A percentile compares a stretch with the other conserved stretches of the same genome.
These are phyloP conservation scores for Saccopteryx leptura DNA, from an alignment of 2,113 vertebrate species.

Conservation along the genomic window DNA sequence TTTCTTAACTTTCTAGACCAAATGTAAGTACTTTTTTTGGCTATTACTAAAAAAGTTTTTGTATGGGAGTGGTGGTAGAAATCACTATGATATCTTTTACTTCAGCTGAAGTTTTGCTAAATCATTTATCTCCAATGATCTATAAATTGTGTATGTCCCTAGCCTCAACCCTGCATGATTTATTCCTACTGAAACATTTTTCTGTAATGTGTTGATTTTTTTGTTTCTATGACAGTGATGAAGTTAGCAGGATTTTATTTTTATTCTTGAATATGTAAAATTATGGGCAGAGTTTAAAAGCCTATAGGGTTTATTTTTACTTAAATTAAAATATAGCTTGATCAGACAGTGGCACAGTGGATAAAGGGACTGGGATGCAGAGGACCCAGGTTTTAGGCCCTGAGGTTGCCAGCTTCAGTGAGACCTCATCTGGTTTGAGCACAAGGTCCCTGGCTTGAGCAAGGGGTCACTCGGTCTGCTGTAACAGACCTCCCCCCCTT, in stretches of 20 bases:
- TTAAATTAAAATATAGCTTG: slow-evolving; percentile 47
- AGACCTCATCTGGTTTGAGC: too few relatives aligned
- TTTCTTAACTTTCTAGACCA: slow-evolving; percentile 19
- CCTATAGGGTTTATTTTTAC: slow-evolving; percentile 38
- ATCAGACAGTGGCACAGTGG: too few relatives aligned
- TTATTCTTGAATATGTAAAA: slow-evolving; percentile 12
- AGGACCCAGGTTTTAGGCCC: too few relatives aligned
- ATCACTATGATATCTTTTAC: slow-evolving; percentile 53
- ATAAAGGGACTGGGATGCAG: too few relatives aligned
- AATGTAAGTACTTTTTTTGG: not conserved
- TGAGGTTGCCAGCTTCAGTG: too few relatives aligned
- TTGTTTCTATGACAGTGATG: slow-evolving; percentile 48
- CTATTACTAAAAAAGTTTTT: slow-evolving; percentile 39
- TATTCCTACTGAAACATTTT: slow-evolving; percentile 23
- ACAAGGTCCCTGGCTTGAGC: too few relatives aligned
- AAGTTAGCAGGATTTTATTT: not conserved
- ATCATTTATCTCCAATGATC: slow-evolving; percentile 13
- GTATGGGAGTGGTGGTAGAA: not conserved
- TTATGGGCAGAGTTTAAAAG: not conserved
- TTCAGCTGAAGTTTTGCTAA: slow-evolving; percentile 53
- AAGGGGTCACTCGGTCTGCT: too few relatives aligned
- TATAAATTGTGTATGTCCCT: slow-evolving; percentile 36
- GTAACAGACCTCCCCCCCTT: too few relatives aligned
- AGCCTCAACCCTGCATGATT: not conserved
- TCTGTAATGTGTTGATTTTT: slow-evolving; percentile 59